Base-by-base conservation (phyloP, 1,140 invertebrate genomes). In the Cydia splendana region DNA sequence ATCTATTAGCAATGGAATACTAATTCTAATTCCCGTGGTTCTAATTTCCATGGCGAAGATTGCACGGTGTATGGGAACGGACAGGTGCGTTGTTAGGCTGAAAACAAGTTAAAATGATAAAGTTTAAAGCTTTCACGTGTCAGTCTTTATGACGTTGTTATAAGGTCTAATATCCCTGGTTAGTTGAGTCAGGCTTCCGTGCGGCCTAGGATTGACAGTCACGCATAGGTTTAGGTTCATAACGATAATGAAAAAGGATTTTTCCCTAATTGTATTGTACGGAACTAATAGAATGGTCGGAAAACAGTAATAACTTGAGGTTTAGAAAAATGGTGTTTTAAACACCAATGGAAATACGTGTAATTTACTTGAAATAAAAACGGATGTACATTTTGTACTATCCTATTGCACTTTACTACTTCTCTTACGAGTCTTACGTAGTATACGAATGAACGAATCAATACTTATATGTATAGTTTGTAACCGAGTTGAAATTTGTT, bases 1-100 rank as follows among this genome's bases (percentile, higher is more conserved):
- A 62, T 62, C 20, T 62, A 62, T 62, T 62, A 62, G 57, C 57
- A 5, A 24, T 24, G 20, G 18, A 62, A 62, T 62, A 62, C 57
- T 12, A 62, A 62, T 62, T 57, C 53, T 18, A 18, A 57, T 62
- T 62, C 57, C 18, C 57, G 18, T 62, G 57, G 18, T 20, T 12
- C 18, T 62, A 62, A 62, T 62, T 62, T 62, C 20, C 57, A 9
- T 62, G 53, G 53, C 53, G n/a, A 62, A 62, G 20, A 62, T 62
- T 24, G 57, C 20, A 62, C 18, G 57, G 57, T 24, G 57, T 12
- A 7, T 62, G 57, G 20, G 57, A 62, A 20, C 18, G 20, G 20
- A 20, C 57, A 24, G 57, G 18, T 62, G 57, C 20, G 20, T 24
- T 62, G 20, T 10, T n/a, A 62, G 57, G 20, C 18, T 24, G 20